Evolutionary conservation across 2,888 invertebrate genomes (phyloP).

Genomic region (Alitta virens): DNA sequence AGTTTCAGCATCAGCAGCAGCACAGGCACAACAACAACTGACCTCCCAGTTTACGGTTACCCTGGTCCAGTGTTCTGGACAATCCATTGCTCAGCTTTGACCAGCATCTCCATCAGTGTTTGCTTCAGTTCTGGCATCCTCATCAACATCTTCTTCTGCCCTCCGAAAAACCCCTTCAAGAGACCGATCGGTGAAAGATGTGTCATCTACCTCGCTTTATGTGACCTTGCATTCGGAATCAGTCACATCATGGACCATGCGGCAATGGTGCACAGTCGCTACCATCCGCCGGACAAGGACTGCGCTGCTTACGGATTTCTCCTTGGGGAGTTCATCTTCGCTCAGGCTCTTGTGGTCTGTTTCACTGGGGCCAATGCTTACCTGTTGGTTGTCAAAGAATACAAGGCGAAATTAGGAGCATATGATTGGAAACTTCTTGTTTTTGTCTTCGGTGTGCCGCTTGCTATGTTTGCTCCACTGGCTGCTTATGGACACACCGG

Average conservation of each 20-base stretch:
- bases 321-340: slow-evolving; percentile 19
- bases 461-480: neutral
- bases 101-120: slow-evolving; percentile 2
- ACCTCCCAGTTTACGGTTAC: neutral
- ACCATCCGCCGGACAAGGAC: slow-evolving; percentile 14
- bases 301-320: slow-evolving; percentile 20
- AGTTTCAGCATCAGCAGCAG: no score
- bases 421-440: slow-evolving; percentile 8
- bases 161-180: no score
- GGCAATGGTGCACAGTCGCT: slow-evolving; percentile 13
- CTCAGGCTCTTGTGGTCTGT: slow-evolving; percentile 18
- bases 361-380: slow-evolving; percentile 24
- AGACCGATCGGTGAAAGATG: no score
- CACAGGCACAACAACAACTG: no score
- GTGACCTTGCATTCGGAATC: no score
- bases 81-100: slow-evolving; percentile 2
- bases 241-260: slow-evolving; percentile 22
- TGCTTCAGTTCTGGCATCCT: neutral
- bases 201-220: no score
- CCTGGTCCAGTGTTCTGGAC: neutral
- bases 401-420: slow-evolving; percentile 1
- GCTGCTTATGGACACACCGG: neutral
- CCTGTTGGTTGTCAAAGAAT: slow-evolving; percentile 18
- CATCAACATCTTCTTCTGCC: no score
- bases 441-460: neutral